A percentile compares a stretch with the other conserved stretches of the same genome.
phyloP scores from a whole-genome alignment of 2,888 invertebrate species.

The Limnephilus rhombicus region DNA sequence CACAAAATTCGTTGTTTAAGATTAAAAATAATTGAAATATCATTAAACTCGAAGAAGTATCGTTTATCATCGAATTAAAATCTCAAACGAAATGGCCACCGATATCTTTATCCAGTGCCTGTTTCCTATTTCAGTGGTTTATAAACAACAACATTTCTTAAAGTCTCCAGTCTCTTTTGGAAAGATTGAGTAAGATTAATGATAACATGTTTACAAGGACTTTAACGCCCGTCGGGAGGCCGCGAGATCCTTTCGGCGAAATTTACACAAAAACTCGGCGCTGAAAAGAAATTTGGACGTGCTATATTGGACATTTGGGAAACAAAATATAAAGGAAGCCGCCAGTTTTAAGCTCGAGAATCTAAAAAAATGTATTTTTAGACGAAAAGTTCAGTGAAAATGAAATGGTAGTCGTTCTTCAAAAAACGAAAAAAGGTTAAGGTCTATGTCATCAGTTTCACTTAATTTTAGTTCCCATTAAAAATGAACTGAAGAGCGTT shows the following conservation, averaged over 20 bases:
- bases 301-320: not conserved
- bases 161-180: slow-evolving; percentile 4
- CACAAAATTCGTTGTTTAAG: not conserved
- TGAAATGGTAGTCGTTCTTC: not conserved
- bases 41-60: not conserved
- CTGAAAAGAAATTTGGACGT: not conserved
- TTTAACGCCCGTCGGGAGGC: not conserved
- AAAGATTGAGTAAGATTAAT: slow-evolving; percentile 38
- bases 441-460: too few relatives aligned
- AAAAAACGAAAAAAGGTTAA: too few relatives aligned
- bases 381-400: not conserved
- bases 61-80: not conserved
- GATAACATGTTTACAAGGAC: slow-evolving; percentile 20
- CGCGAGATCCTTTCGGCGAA: slow-evolving; percentile 8
- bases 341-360: not conserved
- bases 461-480: too few relatives aligned
- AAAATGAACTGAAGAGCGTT: too few relatives aligned
- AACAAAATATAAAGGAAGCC: not conserved
- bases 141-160: not conserved
- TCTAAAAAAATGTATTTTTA: not conserved
- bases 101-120: not conserved
- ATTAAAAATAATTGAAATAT: not conserved
- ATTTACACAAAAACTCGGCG: slow-evolving; percentile 3
- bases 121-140: not conserved
- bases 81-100: not conserved